Evolutionary conservation across 1,140 invertebrate genomes (phyloP), one percentile per base, ranked within the genome.

Genomic region (Leptopilina clavipes): DNA sequence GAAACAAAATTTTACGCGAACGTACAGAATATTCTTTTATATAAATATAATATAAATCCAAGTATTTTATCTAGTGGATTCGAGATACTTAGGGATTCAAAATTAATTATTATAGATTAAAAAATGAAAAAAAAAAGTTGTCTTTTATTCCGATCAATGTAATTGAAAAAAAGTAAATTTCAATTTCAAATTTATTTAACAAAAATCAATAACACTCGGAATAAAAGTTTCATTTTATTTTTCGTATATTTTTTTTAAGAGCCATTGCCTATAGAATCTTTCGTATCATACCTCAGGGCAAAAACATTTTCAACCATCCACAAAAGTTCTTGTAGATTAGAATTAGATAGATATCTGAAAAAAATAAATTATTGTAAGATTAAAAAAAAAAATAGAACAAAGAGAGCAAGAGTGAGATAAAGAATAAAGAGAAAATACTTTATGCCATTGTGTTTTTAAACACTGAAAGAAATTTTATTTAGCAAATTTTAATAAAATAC

Each of bases 291-390:
- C 52, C 76, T 72, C 40, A 74, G 45, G 72, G 52, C 40, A 75
- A 70, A 74, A 31, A 71, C 40, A 72, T 18, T 37, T 22, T n/a
- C 3, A 65, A 65, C 25, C 59, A 65, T 18, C 12, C 25, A 71
- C 72, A 76, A 79, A 79, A 76, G 72, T 74, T 79, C 72, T 79
- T 76, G 71, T 76, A 71, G 72, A 18, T 79, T 70, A 18, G 72
- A 22, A 70, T 75, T 78, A 75, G 48, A 70, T 72, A 76, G 40
- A 70, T 71, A 44, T 71, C 48, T 31, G 59, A 65, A 37, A 65
- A 14, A 59, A 65, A 25, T 0, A 25, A 65, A 65, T 12, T 65
- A 65, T 56, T 71, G 11, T 70, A 70, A 75, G 45, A 37, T 71
- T 52, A 3, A 43, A 43, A 74, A 45, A 70, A 45, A 44, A 18